A percentile compares a stretch with the other conserved stretches of the same genome.
These are phyloP conservation scores for Notospermus geniculatus DNA, from an alignment of 1,140 invertebrate species.

Conservation along the genomic window DNA sequence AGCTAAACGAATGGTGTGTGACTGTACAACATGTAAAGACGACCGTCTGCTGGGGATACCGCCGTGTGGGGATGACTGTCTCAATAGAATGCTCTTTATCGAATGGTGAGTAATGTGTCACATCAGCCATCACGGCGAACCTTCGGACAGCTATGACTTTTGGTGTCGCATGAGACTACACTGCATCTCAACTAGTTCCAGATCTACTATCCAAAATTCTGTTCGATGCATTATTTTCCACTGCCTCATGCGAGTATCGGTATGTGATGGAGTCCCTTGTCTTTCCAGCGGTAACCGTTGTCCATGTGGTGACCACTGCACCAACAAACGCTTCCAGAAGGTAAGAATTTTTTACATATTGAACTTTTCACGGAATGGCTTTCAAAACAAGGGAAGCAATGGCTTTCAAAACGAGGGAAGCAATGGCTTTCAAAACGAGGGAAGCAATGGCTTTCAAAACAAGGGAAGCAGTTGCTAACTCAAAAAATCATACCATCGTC, in stretches of 20 bases:
- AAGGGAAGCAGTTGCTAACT: too few species aligned
- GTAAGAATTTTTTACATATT: conserved; percentile 36
- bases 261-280: too few species aligned
- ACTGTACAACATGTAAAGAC: conserved; percentile 84
- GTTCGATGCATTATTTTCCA: conserved; percentile 8
- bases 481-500: too few species aligned
- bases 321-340: conserved; percentile 91
- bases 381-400: too few species aligned
- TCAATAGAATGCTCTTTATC: conserved; percentile 95
- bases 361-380: too few species aligned
- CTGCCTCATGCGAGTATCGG: too few species aligned
- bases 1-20: conserved; percentile 90
- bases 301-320: conserved; percentile 81
- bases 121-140: not conserved
- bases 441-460: too few species aligned
- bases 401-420: too few species aligned
- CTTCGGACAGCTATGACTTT: not conserved
- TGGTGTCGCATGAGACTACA: too few species aligned
- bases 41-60: conserved; percentile 78
- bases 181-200: not conserved
- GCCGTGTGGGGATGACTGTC: conserved; percentile 92
- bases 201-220: too few species aligned
- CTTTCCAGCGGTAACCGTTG: conserved; percentile 81
- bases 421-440: too few species aligned
- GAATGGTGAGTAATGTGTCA: conserved; percentile 75